Evolutionary conservation across 2,797 vertebrate genomes (phyloP).

Genomic region (Clarias platycephalus): DNA sequence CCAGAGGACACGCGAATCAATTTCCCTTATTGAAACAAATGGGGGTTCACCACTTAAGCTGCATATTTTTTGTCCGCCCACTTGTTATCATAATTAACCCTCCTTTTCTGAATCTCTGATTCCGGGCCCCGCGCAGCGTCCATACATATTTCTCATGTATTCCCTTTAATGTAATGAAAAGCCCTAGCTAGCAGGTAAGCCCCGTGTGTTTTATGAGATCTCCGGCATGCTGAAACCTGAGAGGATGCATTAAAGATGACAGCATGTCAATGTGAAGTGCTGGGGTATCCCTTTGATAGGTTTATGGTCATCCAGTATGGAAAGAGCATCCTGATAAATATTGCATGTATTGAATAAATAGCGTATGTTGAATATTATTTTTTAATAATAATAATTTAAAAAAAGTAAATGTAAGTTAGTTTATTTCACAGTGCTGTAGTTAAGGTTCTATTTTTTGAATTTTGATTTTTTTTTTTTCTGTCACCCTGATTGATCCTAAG

Average conservation of each 20-base stretch:
- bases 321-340: constrained; percentile 32
- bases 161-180: constrained; percentile 79
- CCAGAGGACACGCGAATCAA: constrained; percentile 76
- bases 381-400: background rate
- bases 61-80: constrained; percentile 61
- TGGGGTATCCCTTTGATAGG: constrained; percentile 29
- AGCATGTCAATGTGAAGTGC: constrained; percentile 50
- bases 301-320: constrained; percentile 34
- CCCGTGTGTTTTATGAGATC: constrained; percentile 69
- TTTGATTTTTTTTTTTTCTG: constrained; percentile 18
- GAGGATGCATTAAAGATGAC: constrained; percentile 65
- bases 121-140: constrained; percentile 48
- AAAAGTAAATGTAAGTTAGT: background rate
- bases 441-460: background rate
- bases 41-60: constrained; percentile 66
- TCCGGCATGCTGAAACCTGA: constrained; percentile 62
- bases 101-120: constrained; percentile 63
- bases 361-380: background rate
- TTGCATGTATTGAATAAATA: background rate
- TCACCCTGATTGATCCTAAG: constrained; percentile 42
- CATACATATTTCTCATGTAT: constrained; percentile 50
- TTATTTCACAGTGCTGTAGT: constrained; percentile 11
- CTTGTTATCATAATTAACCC: constrained; percentile 78
- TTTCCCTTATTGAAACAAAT: constrained; percentile 82
- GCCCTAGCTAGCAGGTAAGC: constrained; percentile 66